Conservation (phyloP, 2,888 invertebrate species). For the Drosophila macrothrix region DNA sequence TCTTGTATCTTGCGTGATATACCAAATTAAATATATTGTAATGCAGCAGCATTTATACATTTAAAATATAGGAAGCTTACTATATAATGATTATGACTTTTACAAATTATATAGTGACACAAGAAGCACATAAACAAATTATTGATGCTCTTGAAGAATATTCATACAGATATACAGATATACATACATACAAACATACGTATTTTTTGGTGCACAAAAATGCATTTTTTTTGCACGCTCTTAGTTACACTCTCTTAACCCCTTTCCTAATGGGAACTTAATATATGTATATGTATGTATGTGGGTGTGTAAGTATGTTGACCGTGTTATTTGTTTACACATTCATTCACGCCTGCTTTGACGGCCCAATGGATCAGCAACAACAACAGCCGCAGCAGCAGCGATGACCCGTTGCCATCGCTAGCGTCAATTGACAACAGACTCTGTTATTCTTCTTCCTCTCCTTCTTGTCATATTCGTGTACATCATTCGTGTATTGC, state of each 20-base stretch:
- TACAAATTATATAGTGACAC: no score
- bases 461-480: constrained; percentile 63
- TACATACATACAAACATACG: neutral
- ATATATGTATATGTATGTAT: constrained; percentile 4
- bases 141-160: neutral
- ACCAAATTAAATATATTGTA: no score
- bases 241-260: neutral
- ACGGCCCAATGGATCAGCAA: constrained; percentile 34
- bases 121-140: no score
- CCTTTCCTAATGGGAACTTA: neutral
- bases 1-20: no score
- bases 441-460: constrained; percentile 55
- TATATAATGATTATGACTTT: no score
- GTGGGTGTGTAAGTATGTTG: constrained; percentile 36
- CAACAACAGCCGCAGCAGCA: constrained; percentile 14
- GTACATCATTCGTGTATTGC: constrained; percentile 44
- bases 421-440: constrained; percentile 29
- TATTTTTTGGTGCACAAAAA: neutral
- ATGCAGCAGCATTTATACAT: no score
- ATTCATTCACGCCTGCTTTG: constrained; percentile 60
- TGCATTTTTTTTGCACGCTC: neutral
- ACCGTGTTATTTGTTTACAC: constrained; percentile 69
- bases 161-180: neutral
- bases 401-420: constrained; percentile 55
- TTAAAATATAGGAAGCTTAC: no score